Percentiles rank a stretch among this genome's conserved stretches.
phyloP scores from a whole-genome alignment of 23 tunicate genomes.

The Trididemnum clinides region DNA sequence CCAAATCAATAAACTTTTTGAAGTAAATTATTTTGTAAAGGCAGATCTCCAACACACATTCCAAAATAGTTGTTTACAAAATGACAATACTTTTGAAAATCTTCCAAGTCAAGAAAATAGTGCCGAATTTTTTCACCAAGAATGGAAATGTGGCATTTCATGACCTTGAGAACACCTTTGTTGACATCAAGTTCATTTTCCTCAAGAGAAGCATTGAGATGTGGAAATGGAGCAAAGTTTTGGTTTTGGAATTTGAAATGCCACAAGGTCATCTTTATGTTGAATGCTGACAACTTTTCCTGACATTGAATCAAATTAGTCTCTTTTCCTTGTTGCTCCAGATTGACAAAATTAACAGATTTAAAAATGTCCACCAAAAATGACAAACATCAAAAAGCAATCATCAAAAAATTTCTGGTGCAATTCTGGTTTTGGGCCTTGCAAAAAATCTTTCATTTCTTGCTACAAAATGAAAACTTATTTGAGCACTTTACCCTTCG shows the following conservation, averaged over 20 bases:
- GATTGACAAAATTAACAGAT: slow-evolving; percentile 57
- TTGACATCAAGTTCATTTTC: too few relatives aligned
- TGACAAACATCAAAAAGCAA: slow-evolving; percentile 51
- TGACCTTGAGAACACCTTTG: too few relatives aligned
- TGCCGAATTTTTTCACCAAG: too few relatives aligned
- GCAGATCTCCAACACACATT: neutral
- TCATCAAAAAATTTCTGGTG: slow-evolving; percentile 48
- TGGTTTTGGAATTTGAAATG: slow-evolving; percentile 49
- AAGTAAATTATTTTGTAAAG: neutral
- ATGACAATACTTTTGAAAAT: slow-evolving; percentile 23
- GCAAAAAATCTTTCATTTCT: too few relatives aligned
- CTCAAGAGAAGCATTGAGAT: slow-evolving; percentile 49
- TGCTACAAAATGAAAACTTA: slow-evolving; percentile 24
- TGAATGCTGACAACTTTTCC: too few relatives aligned
- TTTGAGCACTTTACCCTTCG: slow-evolving; percentile 42
- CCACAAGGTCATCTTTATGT: too few relatives aligned
- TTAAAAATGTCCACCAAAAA: slow-evolving; percentile 80
- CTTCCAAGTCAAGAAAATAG: too few relatives aligned
- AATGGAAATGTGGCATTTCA: too few relatives aligned
- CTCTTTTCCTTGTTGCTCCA: slow-evolving; percentile 63
- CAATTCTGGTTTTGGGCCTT: too few relatives aligned
- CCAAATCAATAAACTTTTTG: neutral
- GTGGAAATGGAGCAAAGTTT: slow-evolving; percentile 41
- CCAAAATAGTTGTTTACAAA: slow-evolving; percentile 48
- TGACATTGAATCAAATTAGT: slow-evolving; percentile 45